These are phyloP conservation scores for Plestiodon gilberti DNA, from an alignment of 2,113 vertebrate species.

Conservation along the genomic window DNA sequence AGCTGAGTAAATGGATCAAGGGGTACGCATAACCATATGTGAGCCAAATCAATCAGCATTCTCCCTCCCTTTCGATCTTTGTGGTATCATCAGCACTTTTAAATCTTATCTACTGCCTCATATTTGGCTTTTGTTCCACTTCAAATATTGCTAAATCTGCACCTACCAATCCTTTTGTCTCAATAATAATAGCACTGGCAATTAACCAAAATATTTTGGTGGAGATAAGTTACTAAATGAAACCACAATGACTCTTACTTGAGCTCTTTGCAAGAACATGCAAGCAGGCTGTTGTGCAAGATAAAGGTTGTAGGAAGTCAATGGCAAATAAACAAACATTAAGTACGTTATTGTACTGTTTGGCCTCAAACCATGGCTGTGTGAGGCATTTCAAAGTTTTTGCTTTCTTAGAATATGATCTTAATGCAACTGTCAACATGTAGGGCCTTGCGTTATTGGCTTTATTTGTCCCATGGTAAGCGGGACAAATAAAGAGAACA, in stretches of 20 bases:
- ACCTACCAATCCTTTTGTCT: not conserved
- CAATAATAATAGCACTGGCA: not conserved
- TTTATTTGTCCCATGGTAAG: not conserved
- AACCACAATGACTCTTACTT: not conserved
- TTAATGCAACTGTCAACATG: not conserved
- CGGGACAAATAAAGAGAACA: no score
- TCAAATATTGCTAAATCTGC: not conserved
- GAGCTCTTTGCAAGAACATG: not conserved
- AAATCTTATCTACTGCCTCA: not conserved
- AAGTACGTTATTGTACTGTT: not conserved
- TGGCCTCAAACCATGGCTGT: not conserved
- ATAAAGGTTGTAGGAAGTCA: not conserved
- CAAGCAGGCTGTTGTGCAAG: not conserved
- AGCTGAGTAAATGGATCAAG: not conserved
- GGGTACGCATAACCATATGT: no score
- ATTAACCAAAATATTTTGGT: not conserved
- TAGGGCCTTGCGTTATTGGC: not conserved
- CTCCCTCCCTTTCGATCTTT: not conserved
- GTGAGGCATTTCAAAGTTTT: not conserved
- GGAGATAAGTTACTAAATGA: not conserved
- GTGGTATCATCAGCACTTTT: not conserved
- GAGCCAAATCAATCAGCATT: not conserved
- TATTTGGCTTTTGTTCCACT: not conserved
- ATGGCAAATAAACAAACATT: not conserved
- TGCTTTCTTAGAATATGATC: not conserved